Conservation (phyloP, 35 echinoderm and acorn worm species). For the Ophiothrix spiculata region DNA sequence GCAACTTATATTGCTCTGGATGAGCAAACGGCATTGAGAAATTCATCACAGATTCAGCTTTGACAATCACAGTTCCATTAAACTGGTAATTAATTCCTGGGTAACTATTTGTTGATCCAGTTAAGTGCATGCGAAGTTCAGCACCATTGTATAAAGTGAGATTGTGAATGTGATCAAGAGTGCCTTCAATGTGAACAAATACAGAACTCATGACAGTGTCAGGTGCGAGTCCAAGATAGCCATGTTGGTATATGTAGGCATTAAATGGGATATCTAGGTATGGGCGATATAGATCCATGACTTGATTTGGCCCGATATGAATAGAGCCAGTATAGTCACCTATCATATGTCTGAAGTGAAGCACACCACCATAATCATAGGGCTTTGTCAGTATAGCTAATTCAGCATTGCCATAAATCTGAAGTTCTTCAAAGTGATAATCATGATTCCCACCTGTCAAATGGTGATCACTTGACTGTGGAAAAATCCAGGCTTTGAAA, state of each 20-base stretch:
- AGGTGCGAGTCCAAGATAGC: conserved; percentile 61
- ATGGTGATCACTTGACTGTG: conserved; percentile 74
- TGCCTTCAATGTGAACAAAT: conserved; percentile 71
- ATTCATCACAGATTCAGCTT: conserved; percentile 54
- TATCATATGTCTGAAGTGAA: conserved; percentile 79
- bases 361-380: conserved; percentile 56
- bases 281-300: conserved; percentile 63
- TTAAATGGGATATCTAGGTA: conserved; percentile 77
- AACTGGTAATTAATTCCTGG: conserved; percentile 49
- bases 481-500: conserved; percentile 90
- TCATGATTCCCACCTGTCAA: conserved; percentile 70
- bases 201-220: conserved; percentile 66
- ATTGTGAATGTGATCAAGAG: conserved; percentile 76
- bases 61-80: conserved; percentile 61
- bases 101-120: conserved; percentile 57
- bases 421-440: conserved; percentile 92
- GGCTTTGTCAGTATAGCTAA: conserved; percentile 69
- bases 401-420: conserved; percentile 83
- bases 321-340: conserved; percentile 72
- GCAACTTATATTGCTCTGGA: conserved; percentile 47
- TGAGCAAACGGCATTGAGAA: conserved; percentile 71
- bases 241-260: conserved; percentile 65
- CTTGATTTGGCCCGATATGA: conserved; percentile 88
- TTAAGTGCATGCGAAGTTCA: conserved; percentile 26
- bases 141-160: conserved; percentile 69